Conservation (phyloP, 2,888 invertebrate genomes). For the Villa cingulata region DNA sequence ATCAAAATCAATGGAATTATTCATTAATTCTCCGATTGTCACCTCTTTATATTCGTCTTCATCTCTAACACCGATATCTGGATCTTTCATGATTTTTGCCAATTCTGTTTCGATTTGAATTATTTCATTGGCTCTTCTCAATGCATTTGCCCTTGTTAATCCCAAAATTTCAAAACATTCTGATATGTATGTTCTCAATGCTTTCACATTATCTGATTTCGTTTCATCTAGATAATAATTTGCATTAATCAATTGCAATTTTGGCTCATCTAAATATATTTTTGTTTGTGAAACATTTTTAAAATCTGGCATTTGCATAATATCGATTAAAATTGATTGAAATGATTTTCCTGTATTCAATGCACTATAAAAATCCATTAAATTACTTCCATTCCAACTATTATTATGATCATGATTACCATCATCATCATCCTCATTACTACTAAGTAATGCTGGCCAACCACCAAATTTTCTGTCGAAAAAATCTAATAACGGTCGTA, state of each 20-base stretch:
- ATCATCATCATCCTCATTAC: too few species aligned
- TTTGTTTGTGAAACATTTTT: not conserved
- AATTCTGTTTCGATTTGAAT: conserved; percentile 10
- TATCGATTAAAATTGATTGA: not conserved
- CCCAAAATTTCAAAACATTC: conserved; percentile 6
- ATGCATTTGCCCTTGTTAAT: not conserved
- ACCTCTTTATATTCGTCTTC: conserved; percentile 3
- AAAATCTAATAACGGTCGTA: not conserved
- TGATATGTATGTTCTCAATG: not conserved
- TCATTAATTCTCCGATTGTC: not conserved
- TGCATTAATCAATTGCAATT: not conserved
- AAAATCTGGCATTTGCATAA: not conserved
- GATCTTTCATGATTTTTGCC: conserved; percentile 9
- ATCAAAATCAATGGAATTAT: conserved; percentile 1
- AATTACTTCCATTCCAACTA: too few species aligned
- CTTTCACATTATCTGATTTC: not conserved
- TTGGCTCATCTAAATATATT: not conserved
- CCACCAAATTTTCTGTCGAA: not conserved
- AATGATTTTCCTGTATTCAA: not conserved
- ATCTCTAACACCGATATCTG: conserved; percentile 3
- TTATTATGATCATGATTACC: too few species aligned
- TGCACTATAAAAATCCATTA: too few species aligned
- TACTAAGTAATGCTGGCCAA: not conserved
- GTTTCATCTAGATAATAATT: not conserved
- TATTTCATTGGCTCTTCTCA: conserved; percentile 3